Evolutionary conservation across 2,113 vertebrate species (phyloP).

Genomic region (Ciconia boyciana): DNA sequence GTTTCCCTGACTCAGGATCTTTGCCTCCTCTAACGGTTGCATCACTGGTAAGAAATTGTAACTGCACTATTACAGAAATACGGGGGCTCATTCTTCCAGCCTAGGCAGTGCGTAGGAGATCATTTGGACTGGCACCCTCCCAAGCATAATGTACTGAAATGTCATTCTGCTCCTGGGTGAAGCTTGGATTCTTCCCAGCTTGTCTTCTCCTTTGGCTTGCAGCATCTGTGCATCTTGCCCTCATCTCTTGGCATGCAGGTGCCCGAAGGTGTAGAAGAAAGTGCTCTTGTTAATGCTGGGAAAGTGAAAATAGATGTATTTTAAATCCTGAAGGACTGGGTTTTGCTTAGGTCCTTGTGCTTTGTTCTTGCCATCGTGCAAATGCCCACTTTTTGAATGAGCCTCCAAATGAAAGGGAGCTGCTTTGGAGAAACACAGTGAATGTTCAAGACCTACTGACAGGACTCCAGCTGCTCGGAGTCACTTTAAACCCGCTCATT

Average conservation of each 20-base stretch:
- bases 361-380: not conserved
- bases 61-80: not conserved
- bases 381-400: not conserved
- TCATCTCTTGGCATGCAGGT: not conserved
- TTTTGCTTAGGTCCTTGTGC: not conserved
- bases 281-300: not conserved
- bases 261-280: not conserved
- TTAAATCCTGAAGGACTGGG: not conserved
- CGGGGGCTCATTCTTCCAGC: not conserved
- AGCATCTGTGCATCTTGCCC: not conserved
- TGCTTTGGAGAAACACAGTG: not conserved
- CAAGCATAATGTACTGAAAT: constrained; percentile 14
- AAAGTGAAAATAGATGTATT: not conserved
- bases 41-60: not conserved
- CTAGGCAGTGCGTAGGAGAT: not conserved
- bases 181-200: not conserved
- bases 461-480: not conserved
- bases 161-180: not conserved
- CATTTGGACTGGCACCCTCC: not conserved
- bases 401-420: not conserved
- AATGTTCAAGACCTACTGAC: not conserved
- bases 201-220: not conserved
- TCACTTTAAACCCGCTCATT: not conserved
- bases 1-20: not conserved
- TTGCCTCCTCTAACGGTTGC: not conserved